A percentile compares a stretch with the other conserved stretches of the same genome.
phyloP scores from a whole-genome alignment of 2,888 invertebrate species.

The Pseudolycoriella hygida region DNA sequence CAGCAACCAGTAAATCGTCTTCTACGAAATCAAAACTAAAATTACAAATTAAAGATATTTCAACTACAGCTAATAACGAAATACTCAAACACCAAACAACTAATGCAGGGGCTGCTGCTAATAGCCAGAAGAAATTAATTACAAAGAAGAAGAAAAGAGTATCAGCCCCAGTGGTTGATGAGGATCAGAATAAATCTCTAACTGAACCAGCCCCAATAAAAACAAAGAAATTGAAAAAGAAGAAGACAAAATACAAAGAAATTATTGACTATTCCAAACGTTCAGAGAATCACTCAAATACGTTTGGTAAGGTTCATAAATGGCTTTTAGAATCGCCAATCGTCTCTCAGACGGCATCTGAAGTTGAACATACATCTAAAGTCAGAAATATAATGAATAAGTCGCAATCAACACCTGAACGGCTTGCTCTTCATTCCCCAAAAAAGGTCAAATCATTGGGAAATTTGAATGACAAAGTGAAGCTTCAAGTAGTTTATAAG shows the following conservation, averaged over 20 bases:
- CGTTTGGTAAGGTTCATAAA: conserved; percentile 63
- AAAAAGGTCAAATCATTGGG: conserved; percentile 53
- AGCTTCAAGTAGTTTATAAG: conserved; percentile 71
- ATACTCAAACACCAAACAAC: conserved; percentile 7
- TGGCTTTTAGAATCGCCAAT: conserved; percentile 62
- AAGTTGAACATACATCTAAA: conserved; percentile 26
- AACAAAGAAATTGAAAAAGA: conserved; percentile 26
- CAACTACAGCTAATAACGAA: conserved; percentile 18
- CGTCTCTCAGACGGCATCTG: conserved; percentile 16
- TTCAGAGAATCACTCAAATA: conserved; percentile 29
- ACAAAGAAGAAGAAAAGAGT: conserved; percentile 30
- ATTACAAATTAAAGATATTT: conserved; percentile 12
- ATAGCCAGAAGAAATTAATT: conserved; percentile 21
- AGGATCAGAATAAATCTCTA: conserved; percentile 33
- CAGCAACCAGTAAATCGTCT: conserved; percentile 27
- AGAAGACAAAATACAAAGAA: conserved; percentile 39
- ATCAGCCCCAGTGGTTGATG: conserved; percentile 30
- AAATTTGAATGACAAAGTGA: conserved; percentile 52
- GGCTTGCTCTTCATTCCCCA: conserved; percentile 42
- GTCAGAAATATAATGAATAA: conserved; percentile 43
- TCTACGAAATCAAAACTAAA: conserved; percentile 25
- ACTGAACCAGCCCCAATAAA: conserved; percentile 22
- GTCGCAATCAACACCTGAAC: conserved; percentile 69
- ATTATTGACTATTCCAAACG: conserved; percentile 52
- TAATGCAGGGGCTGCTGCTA: conserved; percentile 8